Conservation (phyloP, 2,888 invertebrate genomes). For the Ectropis crepuscularia region DNA sequence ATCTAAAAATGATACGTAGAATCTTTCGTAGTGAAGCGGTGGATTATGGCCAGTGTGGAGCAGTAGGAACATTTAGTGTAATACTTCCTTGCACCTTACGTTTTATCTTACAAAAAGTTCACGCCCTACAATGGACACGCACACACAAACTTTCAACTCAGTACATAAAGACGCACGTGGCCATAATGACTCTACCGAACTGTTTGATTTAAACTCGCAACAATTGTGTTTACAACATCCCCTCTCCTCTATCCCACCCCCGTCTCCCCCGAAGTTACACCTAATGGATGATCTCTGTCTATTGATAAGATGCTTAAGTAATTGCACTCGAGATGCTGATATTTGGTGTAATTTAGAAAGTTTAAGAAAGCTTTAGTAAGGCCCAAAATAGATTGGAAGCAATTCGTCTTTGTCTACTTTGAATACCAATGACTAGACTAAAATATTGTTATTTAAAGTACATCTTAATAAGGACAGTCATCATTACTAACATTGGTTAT, state of each 20-base stretch:
- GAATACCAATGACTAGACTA: no score
- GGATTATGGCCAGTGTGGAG: no score
- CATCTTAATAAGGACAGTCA: no score
- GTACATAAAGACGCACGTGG: slow-evolving; percentile 72
- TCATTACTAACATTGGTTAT: no score
- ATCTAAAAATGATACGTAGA: no score
- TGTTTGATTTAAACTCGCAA: slow-evolving; percentile 83
- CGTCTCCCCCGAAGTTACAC: slow-evolving; percentile 33
- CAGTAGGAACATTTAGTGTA: no score
- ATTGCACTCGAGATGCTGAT: slow-evolving; percentile 42
- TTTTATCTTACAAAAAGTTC: background rate
- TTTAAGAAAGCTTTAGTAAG: slow-evolving; percentile 8
- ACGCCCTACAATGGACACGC: slow-evolving; percentile 47
- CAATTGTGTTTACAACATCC: slow-evolving; percentile 77
- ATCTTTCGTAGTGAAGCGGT: no score
- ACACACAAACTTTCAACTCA: slow-evolving; percentile 45
- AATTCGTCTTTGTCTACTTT: slow-evolving; percentile 21
- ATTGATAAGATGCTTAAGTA: slow-evolving; percentile 47
- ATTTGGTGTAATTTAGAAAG: slow-evolving; percentile 37
- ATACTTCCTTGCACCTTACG: no score
- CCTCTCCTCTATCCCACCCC: slow-evolving; percentile 27
- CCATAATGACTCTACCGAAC: slow-evolving; percentile 76
- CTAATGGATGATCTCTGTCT: slow-evolving; percentile 46
- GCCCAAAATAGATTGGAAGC: slow-evolving; percentile 8
- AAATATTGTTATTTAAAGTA: no score